Conservation (phyloP, 2,797 vertebrate genomes). For the Oceanodroma leucorhoa region DNA sequence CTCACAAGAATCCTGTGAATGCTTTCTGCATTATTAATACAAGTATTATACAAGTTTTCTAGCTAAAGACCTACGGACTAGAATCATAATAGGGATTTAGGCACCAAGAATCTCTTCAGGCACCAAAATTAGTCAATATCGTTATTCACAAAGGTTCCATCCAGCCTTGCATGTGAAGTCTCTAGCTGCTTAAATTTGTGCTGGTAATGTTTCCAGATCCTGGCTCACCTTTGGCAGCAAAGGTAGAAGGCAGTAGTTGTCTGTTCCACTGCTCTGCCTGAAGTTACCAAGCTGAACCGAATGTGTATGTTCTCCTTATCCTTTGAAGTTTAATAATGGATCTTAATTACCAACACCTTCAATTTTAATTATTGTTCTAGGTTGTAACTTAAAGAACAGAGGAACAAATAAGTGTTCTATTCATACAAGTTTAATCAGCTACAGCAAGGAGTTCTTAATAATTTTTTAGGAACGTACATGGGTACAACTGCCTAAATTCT, state of each 20-base stretch:
- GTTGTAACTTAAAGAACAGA: background rate
- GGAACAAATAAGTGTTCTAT: background rate
- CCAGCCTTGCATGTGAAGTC: background rate
- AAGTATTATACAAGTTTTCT: background rate
- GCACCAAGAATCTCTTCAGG: background rate
- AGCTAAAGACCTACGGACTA: background rate
- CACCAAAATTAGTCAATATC: background rate
- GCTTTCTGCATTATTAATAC: background rate
- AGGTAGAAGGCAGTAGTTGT: background rate
- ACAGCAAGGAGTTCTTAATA: background rate
- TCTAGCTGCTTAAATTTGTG: background rate
- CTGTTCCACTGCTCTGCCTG: background rate
- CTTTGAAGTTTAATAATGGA: background rate
- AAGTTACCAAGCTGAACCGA: background rate
- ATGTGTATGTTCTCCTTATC: accelerated
- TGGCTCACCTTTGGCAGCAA: background rate
- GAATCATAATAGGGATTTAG: background rate
- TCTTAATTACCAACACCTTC: background rate
- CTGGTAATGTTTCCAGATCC: background rate
- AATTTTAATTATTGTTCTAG: background rate
- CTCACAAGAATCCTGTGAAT: background rate
- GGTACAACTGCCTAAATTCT: background rate
- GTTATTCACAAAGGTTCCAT: background rate
- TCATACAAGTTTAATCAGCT: background rate
- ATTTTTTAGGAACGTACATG: background rate